phyloP scores from a whole-genome alignment of 2,888 invertebrate genomes.

The Cephus pygmeus region DNA sequence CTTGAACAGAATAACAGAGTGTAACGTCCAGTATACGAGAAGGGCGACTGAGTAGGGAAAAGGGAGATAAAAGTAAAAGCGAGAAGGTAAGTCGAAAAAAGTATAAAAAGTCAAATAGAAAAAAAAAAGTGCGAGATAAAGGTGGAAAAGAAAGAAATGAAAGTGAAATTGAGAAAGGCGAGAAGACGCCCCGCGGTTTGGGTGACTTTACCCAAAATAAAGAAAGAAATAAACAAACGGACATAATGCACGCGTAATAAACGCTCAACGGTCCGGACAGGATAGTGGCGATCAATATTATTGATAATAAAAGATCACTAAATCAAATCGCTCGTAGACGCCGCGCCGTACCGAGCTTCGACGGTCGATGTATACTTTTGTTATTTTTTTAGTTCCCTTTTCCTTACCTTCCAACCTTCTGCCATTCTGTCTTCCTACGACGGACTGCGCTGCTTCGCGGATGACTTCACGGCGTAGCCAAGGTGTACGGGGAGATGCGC shows the following conservation, averaged over 20 bases:
- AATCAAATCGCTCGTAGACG: slow-evolving; percentile 39
- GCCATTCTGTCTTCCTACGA: neutral
- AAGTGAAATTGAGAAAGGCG: neutral
- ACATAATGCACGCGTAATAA: slow-evolving; percentile 11
- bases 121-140: slow-evolving; percentile 1
- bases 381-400: neutral
- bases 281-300: slow-evolving; percentile 41
- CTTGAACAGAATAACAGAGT: neutral
- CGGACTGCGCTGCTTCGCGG: neutral
- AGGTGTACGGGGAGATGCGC: neutral
- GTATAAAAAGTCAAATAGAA: neutral
- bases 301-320: slow-evolving; percentile 49
- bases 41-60: slow-evolving; percentile 10
- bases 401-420: neutral
- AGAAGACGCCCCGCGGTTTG: neutral
- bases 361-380: neutral
- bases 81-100: neutral
- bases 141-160: neutral
- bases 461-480: neutral
- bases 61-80: slow-evolving; percentile 6
- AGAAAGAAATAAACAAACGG: neutral
- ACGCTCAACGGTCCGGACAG: slow-evolving; percentile 18
- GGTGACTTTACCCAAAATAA: slow-evolving; percentile 7
- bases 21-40: slow-evolving; percentile 9
- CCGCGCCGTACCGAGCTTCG: neutral